These are phyloP conservation scores for Cossypha heuglini DNA, from an alignment of 2,797 vertebrate species.

Conservation along the genomic window DNA sequence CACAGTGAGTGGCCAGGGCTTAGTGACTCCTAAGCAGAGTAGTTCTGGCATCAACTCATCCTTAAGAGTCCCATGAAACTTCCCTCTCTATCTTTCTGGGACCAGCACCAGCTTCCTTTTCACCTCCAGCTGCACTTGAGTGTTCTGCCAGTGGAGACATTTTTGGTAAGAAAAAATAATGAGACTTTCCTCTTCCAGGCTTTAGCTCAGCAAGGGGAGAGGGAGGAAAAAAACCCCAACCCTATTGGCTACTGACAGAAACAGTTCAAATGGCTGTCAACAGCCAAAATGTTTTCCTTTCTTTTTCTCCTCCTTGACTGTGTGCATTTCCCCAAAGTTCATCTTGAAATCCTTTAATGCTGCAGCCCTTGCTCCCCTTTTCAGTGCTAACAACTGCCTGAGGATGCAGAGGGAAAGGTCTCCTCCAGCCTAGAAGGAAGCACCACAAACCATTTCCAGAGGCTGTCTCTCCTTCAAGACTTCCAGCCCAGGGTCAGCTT, in stretches of 20 bases:
- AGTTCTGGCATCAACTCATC: neutral
- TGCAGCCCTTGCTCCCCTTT: neutral
- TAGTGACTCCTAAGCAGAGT: neutral
- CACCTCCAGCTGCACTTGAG: neutral
- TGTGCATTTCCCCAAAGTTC: neutral
- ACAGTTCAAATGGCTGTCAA: neutral
- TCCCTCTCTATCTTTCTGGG: neutral
- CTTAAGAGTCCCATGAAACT: neutral
- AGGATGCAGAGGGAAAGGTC: neutral
- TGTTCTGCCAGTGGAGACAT: accelerated
- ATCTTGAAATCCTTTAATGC: neutral
- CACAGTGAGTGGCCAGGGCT: neutral
- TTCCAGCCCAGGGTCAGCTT: neutral
- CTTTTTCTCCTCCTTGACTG: no score
- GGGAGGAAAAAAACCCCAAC: accelerated
- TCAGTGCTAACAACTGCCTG: neutral
- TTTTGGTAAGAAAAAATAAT: neutral
- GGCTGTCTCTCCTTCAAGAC: neutral
- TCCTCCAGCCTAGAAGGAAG: neutral
- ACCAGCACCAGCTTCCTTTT: neutral
- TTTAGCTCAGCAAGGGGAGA: neutral
- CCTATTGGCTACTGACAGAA: neutral
- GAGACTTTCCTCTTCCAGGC: neutral
- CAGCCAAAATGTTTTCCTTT: neutral
- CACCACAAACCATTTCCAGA: neutral